Base-by-base conservation (phyloP, 2,888 invertebrate species). In the Pristionchus exspectatus region DNA sequence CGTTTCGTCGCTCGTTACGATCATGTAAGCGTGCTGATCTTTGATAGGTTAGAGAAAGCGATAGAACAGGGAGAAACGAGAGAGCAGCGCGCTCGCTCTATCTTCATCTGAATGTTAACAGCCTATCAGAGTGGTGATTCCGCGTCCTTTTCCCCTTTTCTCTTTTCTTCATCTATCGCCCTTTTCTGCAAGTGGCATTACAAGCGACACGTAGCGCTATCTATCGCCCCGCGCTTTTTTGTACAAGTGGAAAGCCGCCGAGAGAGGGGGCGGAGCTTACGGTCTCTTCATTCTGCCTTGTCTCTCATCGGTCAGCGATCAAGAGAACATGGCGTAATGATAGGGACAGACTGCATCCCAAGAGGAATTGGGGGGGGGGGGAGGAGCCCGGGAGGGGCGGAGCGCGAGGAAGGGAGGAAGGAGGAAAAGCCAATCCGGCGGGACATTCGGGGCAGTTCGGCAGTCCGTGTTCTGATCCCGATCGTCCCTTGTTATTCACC, bases 71-170 rank as follows among this genome's bases (percentile, higher is more conserved):
- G n/a, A 10, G 9, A 66, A 66, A 24, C 2, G n/a, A n/a, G 66
- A 66, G 66, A 27, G 56, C 56, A 16, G 56, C 56, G 56, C 56
- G 56, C 56, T 16, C 56, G 24, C n/a, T 63, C 63, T 63, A n/a
- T 2, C 38, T 3, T 63, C 63, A 5, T n/a, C 24, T 18, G 30
- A 77, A 77, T 77, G 74, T 77, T 77, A 77, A 77, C 38, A 14
- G 69, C 69, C 69, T 69, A 69, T 69, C 69, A 69, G 16, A 69
- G 69, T 1, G 69, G 69, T 69, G 69, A 69, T 69, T 69, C 33
- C 72, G 18, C 72, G 33, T 33, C 27, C 21, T 44, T 77, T 38
- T 77, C 72, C 21, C 24, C 38, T 44, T 77, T 30, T 69, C 33
- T 30, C 72, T 72, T 30, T 72, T 10, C 10, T 33, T 16, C 21